A percentile compares a stretch with the other conserved stretches of the same genome.
Evolutionary conservation across 1,140 invertebrate species (phyloP).

Genomic region (Elymnias hypermnestra): DNA sequence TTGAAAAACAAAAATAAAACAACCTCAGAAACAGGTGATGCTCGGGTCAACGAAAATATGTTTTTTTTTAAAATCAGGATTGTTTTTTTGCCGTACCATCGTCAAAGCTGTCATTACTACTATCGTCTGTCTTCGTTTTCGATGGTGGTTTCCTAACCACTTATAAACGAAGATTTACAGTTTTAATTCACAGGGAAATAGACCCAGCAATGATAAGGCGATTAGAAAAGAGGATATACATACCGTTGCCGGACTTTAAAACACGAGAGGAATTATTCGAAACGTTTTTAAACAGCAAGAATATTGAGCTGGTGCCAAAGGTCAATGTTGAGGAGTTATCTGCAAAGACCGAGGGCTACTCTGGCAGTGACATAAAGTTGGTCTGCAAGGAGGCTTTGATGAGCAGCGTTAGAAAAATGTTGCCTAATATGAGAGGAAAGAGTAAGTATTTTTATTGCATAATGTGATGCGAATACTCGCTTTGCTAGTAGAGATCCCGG

Average conservation of each 20-base stretch:
- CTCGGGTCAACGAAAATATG: no score
- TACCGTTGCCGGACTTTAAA: constrained; percentile 83
- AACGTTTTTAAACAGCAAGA: constrained; percentile 72
- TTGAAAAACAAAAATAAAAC: no score
- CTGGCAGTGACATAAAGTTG: constrained; percentile 91
- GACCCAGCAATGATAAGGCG: constrained; percentile 91
- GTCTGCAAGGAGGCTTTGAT: constrained; percentile 92
- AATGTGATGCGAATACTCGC: no score
- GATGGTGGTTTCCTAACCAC: no score
- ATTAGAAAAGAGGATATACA: constrained; percentile 91
- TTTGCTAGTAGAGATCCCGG: no score
- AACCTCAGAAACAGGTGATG: no score
- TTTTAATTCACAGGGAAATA: constrained; percentile 92
- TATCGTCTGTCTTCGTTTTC: no score
- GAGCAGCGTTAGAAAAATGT: constrained; percentile 61
- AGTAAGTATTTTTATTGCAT: no score
- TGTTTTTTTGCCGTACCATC: no score
- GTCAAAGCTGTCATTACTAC: no score
- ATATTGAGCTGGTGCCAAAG: constrained; percentile 46
- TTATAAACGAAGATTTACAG: no score
- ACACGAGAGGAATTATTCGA: constrained; percentile 82
- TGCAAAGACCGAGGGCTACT: constrained; percentile 84
- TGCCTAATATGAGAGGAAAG: constrained; percentile 39
- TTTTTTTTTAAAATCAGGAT: no score
- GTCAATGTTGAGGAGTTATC: constrained; percentile 77